Evolutionary conservation across 2,888 invertebrate species (phyloP).

Genomic region (Smittia aterrima): DNA sequence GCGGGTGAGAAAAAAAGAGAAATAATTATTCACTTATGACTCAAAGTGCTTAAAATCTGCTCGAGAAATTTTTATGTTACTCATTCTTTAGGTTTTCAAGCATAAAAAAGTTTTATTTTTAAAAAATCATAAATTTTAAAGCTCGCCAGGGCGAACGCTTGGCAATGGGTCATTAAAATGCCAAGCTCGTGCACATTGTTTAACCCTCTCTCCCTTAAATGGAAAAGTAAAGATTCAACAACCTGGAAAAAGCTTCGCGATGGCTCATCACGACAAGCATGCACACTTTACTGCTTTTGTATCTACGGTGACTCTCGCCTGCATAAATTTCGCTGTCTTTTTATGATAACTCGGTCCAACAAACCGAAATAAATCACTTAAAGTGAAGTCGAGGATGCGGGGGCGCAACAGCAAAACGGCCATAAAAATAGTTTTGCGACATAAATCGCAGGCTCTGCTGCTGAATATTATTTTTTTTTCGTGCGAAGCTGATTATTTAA

Average conservation of each 20-base stretch:
- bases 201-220: neutral
- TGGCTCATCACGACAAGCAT: neutral
- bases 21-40: constrained; percentile 5
- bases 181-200: neutral
- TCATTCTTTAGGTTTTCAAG: too few species aligned
- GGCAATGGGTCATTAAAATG: neutral
- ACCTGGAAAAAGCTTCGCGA: constrained; percentile 1
- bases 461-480: neutral
- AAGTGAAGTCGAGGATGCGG: neutral
- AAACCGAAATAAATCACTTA: neutral
- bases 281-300: neutral
- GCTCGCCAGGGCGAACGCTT: neutral
- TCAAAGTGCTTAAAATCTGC: neutral
- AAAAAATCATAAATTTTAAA: constrained; percentile 1
- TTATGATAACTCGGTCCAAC: constrained; percentile 9
- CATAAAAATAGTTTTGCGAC: constrained; percentile 10
- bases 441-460: neutral
- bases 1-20: neutral
- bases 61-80: too few species aligned
- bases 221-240: neutral
- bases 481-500: constrained; percentile 13
- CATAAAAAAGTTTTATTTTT: neutral
- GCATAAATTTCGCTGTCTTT: neutral
- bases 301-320: neutral
- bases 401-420: neutral